Evolutionary conservation across 2,113 vertebrate genomes (phyloP), one percentile per base, ranked within the genome.

Genomic region (Pangasianodon gigas): DNA sequence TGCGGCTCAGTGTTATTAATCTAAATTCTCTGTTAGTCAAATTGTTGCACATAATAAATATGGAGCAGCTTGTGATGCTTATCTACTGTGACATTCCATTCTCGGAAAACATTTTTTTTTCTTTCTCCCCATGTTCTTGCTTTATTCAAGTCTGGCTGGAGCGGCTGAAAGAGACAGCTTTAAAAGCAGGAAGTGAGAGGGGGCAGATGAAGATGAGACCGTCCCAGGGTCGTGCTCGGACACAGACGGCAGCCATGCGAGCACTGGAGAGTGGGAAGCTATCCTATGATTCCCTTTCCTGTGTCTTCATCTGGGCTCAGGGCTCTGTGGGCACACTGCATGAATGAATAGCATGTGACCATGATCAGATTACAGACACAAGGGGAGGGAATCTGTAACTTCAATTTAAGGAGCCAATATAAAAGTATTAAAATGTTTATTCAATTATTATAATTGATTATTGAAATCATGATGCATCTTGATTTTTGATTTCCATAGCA

Each of bases 11-110:
- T 94, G 97, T 97, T 98, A 98, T 98, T 98, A 97, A 99, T 99
- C 97, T 97, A 97, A 98, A 98, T 98, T 98, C 98, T 97, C 96
- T 94, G 95, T 97, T 97, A 97, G 97, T 98, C 97, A 97, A 97
- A 97, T 97, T 97, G 97, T 97, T 97, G 96, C 97, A 97, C 94
- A 93, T 97, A 97, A 98, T 98, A 98, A 98, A 98, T 97, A 97
- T 95, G 96, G 96, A 98, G 96, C 96, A 96, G 96, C 96, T 96
- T 95, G 94, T 93, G 96, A 95, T 93, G 94, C 95, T 97, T 96
- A 96, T 96, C 95, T 94, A 95, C 4, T 93, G 96, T 95, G 96
- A 96, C 95, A 95, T 95, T 94, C 95, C 93, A 92, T 95, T 95
- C 93, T 93, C 92, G 83, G 87, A 90, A 94, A 94, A 93, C 92